Evolutionary conservation across 2,888 invertebrate species (phyloP), one percentile per base, ranked within the genome.

Genomic region (Ichneumon xanthorius): DNA sequence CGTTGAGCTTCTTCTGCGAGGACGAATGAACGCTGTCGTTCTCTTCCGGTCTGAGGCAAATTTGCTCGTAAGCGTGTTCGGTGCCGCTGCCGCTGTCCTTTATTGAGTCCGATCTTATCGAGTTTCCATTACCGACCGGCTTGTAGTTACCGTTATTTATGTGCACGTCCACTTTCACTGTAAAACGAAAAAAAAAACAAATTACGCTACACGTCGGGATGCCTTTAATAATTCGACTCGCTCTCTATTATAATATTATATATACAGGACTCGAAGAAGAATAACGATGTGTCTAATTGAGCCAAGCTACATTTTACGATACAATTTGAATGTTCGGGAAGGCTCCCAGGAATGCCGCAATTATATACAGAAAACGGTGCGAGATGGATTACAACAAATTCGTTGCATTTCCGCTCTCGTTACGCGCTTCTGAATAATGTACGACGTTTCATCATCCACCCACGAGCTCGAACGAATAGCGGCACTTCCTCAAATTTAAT

Each of bases 161-260:
- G 94, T 98, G 98, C 73, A 98, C 96, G 94, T 98, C 98, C 65
- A 97, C 98, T 96, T 97, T 97, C 88, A 98, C 97, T 97, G 95
- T 16, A 73, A 78, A 50, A 77, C 9, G 53, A 50, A 30, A 30
- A 30, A 30, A 30, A 4, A 30, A 40, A 77, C 58, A 68, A 81
- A 65, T 58, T 65, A 19, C 45, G 45, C 45, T 16, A 70, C 63
- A 30, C 79, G 53, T 48, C 50, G 30, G 30, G 40, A 48, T 45
- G 45, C 4, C 16, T 53, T 63, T 26, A 58, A 58, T 58, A 14
- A 58, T 58, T 58, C 58, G 58, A 22, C 40, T 33, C 70, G 37
- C 72, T 22, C 40, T 55, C 16, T 65, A 53, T 68, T 80, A 22
- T 65, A 76, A 80, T 80, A 67, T 71, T 26, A 26, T 14, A 11